Percentiles rank a stretch among this genome's conserved stretches.
phyloP scores from a whole-genome alignment of 2,888 invertebrate genomes.

The Stenodera caucasica region DNA sequence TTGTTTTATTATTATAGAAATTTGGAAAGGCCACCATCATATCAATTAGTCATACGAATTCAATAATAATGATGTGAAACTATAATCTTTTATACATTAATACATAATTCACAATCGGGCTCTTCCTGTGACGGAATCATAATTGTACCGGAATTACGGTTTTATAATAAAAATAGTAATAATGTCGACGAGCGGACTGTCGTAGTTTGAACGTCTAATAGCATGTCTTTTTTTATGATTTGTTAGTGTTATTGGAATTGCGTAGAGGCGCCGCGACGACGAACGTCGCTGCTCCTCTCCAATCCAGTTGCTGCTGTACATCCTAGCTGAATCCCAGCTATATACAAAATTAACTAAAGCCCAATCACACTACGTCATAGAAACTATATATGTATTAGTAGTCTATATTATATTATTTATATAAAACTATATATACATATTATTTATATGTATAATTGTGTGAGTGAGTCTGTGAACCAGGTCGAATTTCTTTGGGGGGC shows the following conservation, averaged over 20 bases:
- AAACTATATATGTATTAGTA: slow-evolving; percentile 28
- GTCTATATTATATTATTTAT: not conserved
- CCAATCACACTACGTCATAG: slow-evolving; percentile 45
- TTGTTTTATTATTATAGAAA: not conserved
- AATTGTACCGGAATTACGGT: slow-evolving; percentile 26
- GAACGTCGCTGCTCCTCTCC: slow-evolving; percentile 32
- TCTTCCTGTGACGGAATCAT: slow-evolving; percentile 1
- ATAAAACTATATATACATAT: not conserved
- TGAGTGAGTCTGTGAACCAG: slow-evolving; percentile 13
- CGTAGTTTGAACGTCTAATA: slow-evolving; percentile 11
- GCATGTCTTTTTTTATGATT: slow-evolving; percentile 20
- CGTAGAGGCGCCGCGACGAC: slow-evolving; percentile 35
- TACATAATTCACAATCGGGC: not conserved
- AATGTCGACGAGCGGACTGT: slow-evolving; percentile 3
- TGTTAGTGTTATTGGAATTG: slow-evolving; percentile 16
- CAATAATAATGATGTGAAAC: not conserved
- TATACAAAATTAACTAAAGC: slow-evolving; percentile 55
- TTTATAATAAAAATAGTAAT: slow-evolving; percentile 26
- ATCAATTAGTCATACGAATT: not conserved
- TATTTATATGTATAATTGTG: not conserved
- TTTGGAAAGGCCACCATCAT: not conserved
- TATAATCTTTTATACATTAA: too few species aligned
- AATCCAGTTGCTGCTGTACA: slow-evolving; percentile 29
- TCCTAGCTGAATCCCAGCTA: slow-evolving; percentile 49
- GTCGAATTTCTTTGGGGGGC: slow-evolving; percentile 13